Base-by-base conservation (phyloP, 2,888 invertebrate genomes). In the Odontothrips loti region DNA sequence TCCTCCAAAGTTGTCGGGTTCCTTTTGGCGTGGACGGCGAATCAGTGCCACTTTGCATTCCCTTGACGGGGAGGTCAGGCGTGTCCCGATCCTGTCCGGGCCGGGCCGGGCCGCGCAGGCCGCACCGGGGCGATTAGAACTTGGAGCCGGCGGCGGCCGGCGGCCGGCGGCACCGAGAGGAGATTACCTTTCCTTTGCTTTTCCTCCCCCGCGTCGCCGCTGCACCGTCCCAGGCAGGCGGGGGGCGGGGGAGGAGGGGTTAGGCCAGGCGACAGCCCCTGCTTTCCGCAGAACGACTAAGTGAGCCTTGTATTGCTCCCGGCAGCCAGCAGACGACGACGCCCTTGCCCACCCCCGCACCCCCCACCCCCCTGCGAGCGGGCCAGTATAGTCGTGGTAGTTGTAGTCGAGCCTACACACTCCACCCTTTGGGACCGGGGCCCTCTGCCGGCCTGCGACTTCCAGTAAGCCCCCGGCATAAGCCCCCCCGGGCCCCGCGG, bases 261-360 rank as follows among this genome's bases (percentile, higher is more conserved):
- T 23, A 27, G 68, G 58, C 15, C 51, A 10, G n/a, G 27, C 68
- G 23, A 12, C 68, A 27, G 23, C 68, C 68, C 12, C 27, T 75
- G 23, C 68, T 75, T 27, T 75, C 68, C 68, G 27, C 68, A 75
- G 68, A 75, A 75, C 68, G 68, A 75, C 68, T 75, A 75, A 75
- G 68, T 75, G 68, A 75, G 68, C 68, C 68, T 75, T 75, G 68
- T 75, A 75, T 75, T 75, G 68, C 68, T 75, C 68, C 23, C 27
- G 68, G 68, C 23, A 23, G 23, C 63, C 2, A 23, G 63, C 63
- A 51, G 51, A 12, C 17, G 58, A 12, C 17, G 58, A 11, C 68
- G 23, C 68, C 68, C 58, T 58, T 15, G 20, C 23, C 27, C 68
- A 11, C 23, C 68, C n/a, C 68, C 23, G n/a, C n/a, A 63, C 63